These are phyloP conservation scores for Henricia sp. DNA, from an alignment of 53 echinoderm and acorn worm genomes.

Conservation along the genomic window DNA sequence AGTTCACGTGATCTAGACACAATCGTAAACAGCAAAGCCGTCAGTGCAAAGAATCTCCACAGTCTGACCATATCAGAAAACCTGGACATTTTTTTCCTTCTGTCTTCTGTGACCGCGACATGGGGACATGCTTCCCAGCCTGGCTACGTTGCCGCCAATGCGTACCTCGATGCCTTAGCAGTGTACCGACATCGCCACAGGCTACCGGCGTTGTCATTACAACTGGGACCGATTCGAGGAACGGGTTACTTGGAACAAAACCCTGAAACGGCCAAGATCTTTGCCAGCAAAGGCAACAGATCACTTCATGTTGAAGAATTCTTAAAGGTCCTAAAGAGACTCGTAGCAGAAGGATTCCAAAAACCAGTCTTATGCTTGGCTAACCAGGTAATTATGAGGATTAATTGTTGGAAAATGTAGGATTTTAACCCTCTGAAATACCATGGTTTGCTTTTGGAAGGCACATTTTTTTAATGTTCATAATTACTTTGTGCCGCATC, in stretches of 20 bases:
- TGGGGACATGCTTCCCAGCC: conserved; percentile 80
- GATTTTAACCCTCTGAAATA: too few species aligned
- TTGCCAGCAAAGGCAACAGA: conserved; percentile 38
- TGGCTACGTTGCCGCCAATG: conserved; percentile 58
- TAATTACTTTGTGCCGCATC: too few species aligned
- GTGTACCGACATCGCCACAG: conserved; percentile 59
- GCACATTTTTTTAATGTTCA: too few species aligned
- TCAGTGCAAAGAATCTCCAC: conserved; percentile 47
- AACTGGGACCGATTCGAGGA: conserved; percentile 77
- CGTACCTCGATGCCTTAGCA: conserved; percentile 70
- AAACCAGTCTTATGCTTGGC: conserved; percentile 79
- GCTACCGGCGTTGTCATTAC: conserved; percentile 73
- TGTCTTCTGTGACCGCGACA: conserved; percentile 66
- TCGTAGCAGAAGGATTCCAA: conserved; percentile 60
- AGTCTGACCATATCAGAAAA: conserved; percentile 55
- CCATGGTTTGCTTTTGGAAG: too few species aligned
- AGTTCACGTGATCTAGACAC: conserved; percentile 18
- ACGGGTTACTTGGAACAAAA: conserved; percentile 61
- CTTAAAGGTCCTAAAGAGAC: conserved; percentile 62
- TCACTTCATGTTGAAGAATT: conserved; percentile 85
- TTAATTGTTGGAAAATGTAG: neutral
- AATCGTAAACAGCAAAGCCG: conserved; percentile 18
- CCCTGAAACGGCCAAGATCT: conserved; percentile 22
- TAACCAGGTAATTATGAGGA: conserved; percentile 87
- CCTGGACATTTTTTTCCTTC: conserved; percentile 79